Conservation (phyloP, 2,888 invertebrate genomes). For the Cheilosia variabilis region DNA sequence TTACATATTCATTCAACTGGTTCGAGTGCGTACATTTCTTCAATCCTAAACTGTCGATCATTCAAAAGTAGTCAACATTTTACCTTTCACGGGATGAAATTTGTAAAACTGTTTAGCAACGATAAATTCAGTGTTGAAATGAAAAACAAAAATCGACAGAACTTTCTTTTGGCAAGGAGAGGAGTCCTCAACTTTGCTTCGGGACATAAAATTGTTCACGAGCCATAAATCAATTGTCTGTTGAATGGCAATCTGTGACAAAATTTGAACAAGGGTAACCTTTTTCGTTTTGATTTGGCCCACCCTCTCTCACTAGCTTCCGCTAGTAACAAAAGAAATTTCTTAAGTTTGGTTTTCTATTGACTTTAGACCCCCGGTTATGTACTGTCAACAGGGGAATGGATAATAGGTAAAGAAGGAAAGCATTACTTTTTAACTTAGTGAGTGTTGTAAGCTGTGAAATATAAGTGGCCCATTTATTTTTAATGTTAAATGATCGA, state of each 20-base stretch:
- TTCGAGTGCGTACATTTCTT: no score
- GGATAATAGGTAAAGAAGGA: constrained; percentile 10
- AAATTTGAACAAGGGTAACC: constrained; percentile 44
- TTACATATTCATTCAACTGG: no score
- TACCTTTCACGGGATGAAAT: no score
- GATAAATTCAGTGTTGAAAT: no score
- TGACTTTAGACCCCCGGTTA: constrained; percentile 35
- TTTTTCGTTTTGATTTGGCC: neutral
- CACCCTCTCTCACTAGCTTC: neutral
- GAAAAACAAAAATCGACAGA: constrained; percentile 1
- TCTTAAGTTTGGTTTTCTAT: constrained; percentile 1
- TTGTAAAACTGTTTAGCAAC: no score
- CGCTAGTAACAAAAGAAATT: neutral
- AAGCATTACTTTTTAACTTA: constrained; percentile 9
- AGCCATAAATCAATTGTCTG: constrained; percentile 53
- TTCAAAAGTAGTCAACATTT: no score
- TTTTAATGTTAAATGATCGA: no score
- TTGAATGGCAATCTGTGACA: constrained; percentile 23
- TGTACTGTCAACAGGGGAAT: constrained; percentile 23
- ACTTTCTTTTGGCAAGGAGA: neutral
- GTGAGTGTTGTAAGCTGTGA: no score
- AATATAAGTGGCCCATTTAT: no score
- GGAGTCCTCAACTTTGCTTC: constrained; percentile 8
- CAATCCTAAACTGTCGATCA: no score
- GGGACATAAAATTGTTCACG: constrained; percentile 31